Percentiles rank a stretch among this genome's conserved stretches.
These are phyloP conservation scores for Epinephelus cyanopodus DNA, from an alignment of 2,113 vertebrate genomes.

Conservation along the genomic window DNA sequence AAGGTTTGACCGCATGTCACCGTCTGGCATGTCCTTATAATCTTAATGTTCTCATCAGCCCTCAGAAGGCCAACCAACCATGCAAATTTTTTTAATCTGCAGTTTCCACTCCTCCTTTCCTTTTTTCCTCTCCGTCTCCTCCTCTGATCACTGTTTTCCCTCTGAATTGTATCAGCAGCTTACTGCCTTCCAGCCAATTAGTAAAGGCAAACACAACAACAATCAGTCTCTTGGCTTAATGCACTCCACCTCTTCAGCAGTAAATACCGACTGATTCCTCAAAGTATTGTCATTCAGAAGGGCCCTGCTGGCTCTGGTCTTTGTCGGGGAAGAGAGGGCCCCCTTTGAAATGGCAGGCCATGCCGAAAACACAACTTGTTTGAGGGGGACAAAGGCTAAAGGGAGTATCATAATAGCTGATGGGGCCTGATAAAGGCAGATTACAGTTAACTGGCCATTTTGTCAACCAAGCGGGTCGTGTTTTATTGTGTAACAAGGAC, in stretches of 20 bases:
- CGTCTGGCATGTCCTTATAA: slow-evolving; percentile 67
- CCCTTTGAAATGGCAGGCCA: slow-evolving; percentile 73
- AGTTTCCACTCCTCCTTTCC: slow-evolving; percentile 62
- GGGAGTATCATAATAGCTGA: slow-evolving; percentile 62
- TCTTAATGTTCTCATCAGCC: slow-evolving; percentile 73
- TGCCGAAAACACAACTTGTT: slow-evolving; percentile 65
- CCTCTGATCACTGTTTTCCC: slow-evolving; percentile 71
- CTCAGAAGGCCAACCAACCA: slow-evolving; percentile 64
- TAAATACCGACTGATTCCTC: slow-evolving; percentile 79
- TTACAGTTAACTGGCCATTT: slow-evolving; percentile 67
- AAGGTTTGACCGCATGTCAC: slow-evolving; percentile 63
- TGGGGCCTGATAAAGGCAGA: slow-evolving; percentile 66
- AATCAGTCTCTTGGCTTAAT: slow-evolving; percentile 76
- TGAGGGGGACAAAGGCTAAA: slow-evolving; percentile 57
- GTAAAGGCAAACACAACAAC: slow-evolving; percentile 80
- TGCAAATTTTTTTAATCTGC: slow-evolving; percentile 64
- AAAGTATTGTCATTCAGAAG: slow-evolving; percentile 79
- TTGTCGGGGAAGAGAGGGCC: slow-evolving; percentile 60
- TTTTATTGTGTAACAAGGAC: slow-evolving; percentile 59
- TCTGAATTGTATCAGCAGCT: slow-evolving; percentile 72
- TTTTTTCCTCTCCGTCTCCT: slow-evolving; percentile 14
- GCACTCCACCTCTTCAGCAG: slow-evolving; percentile 74
- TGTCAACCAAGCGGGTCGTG: slow-evolving; percentile 40
- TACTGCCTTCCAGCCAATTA: slow-evolving; percentile 81
- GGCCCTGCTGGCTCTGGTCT: slow-evolving; percentile 73